A percentile compares a stretch with the other conserved stretches of the same genome.
phyloP scores from a whole-genome alignment of 2,797 vertebrate species.

The Pantherophis alleghaniensis region DNA sequence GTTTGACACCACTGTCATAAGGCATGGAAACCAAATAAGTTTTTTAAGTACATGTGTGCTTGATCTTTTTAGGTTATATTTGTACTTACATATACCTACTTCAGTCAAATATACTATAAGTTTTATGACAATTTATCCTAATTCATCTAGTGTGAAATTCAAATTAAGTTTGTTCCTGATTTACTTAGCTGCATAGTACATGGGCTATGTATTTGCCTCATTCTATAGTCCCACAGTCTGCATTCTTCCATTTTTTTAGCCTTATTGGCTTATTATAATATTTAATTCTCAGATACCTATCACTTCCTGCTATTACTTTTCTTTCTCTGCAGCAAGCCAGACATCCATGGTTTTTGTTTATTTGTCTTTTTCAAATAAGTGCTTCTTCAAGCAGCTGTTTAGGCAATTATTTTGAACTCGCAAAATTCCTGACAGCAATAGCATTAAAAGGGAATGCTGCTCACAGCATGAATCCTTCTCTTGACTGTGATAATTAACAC shows the following conservation, averaged over 20 bases:
- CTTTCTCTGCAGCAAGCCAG: not conserved
- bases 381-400: constrained; percentile 25
- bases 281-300: constrained; percentile 18
- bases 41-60: not conserved
- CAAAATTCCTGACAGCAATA: not conserved
- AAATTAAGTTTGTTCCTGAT: not conserved
- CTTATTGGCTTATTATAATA: not conserved
- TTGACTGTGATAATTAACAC: constrained; percentile 28
- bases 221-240: not conserved
- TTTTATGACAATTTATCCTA: not conserved
- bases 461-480: not conserved
- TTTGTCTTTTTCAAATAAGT: constrained; percentile 16
- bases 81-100: not conserved
- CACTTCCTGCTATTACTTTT: not conserved
- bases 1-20: not conserved
- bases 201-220: not conserved
- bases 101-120: not conserved
- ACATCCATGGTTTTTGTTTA: not conserved
- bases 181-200: not conserved
- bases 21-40: not conserved
- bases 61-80: not conserved
- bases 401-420: constrained; percentile 29
- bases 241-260: not conserved
- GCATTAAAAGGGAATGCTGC: constrained; percentile 18
- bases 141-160: not conserved